Percentiles rank a stretch among this genome's conserved stretches.
These are phyloP conservation scores for Laticauda colubrina DNA, from an alignment of 2,113 vertebrate species.

Conservation along the genomic window DNA sequence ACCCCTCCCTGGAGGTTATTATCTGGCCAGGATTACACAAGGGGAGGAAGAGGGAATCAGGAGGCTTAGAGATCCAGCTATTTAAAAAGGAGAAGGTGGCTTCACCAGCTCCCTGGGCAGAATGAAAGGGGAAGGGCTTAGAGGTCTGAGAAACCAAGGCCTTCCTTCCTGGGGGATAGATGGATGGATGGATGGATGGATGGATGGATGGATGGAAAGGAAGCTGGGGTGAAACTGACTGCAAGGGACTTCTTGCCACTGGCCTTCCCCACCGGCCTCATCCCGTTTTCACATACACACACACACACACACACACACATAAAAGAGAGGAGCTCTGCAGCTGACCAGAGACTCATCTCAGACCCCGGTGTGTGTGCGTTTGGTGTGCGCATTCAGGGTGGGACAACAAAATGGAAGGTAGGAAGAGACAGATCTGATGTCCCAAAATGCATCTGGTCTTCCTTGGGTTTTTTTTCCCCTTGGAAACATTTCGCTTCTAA, in stretches of 20 bases:
- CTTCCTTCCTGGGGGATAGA: neutral
- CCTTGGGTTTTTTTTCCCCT: no score
- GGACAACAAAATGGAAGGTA: neutral
- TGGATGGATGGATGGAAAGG: neutral
- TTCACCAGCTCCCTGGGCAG: neutral
- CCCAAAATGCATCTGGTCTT: neutral
- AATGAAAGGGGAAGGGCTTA: neutral
- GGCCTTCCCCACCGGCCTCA: neutral
- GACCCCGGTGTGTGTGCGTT: neutral
- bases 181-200: neutral
- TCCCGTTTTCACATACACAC: neutral
- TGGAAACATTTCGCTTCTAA: no score
- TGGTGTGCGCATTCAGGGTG: neutral
- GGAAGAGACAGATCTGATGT: neutral
- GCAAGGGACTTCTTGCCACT: neutral
- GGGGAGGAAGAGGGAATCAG: rapidly evolving
- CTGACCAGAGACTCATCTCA: neutral
- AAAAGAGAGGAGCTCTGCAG: neutral
- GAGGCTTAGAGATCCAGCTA: neutral
- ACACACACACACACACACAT: no score
- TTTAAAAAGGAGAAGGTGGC: neutral
- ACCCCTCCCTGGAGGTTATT: neutral
- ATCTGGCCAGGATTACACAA: neutral
- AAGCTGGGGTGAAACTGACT: no score
- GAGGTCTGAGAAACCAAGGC: neutral